phyloP scores from a whole-genome alignment of 2,113 vertebrate species.

The Spea bombifrons region DNA sequence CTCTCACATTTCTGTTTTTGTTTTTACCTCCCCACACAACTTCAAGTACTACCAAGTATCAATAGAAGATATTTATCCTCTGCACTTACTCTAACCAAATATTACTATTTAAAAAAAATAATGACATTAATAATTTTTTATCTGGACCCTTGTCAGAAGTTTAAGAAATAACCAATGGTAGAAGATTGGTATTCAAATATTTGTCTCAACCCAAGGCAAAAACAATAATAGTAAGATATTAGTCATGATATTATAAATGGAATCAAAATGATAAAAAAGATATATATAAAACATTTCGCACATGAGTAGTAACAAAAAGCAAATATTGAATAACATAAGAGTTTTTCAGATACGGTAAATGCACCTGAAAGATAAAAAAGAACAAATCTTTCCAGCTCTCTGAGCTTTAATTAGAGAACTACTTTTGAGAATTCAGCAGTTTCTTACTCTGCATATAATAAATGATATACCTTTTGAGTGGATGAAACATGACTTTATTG shows the following conservation, averaged over 20 bases:
- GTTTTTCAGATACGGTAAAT: conserved; percentile 28
- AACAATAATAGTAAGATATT: conserved; percentile 22
- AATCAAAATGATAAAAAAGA: conserved; percentile 22
- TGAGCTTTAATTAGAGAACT: conserved; percentile 40
- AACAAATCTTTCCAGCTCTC: conserved; percentile 39
- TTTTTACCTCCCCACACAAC: too few species aligned
- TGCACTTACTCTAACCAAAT: too few species aligned
- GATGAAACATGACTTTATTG: conserved; percentile 46
- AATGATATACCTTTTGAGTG: conserved; percentile 42
- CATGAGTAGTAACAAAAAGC: conserved; percentile 14
- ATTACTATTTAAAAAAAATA: too few species aligned
- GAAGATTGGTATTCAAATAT: conserved; percentile 23
- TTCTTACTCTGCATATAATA: conserved; percentile 46
- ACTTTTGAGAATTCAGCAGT: conserved; percentile 45
- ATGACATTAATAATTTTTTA: too few species aligned
- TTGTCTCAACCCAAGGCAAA: conserved; percentile 21
- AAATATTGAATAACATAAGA: conserved; percentile 37
- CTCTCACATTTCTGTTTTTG: too few species aligned
- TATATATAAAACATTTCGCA: conserved; percentile 7
- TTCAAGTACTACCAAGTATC: too few species aligned
- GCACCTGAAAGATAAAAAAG: conserved; percentile 39
- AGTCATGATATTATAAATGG: not conserved
- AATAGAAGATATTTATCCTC: too few species aligned
- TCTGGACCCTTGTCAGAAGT: too few species aligned
- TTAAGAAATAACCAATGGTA: too few species aligned